Evolutionary conservation across 2,797 vertebrate genomes (phyloP).

Genomic region (Catamblyrhynchus diadema): DNA sequence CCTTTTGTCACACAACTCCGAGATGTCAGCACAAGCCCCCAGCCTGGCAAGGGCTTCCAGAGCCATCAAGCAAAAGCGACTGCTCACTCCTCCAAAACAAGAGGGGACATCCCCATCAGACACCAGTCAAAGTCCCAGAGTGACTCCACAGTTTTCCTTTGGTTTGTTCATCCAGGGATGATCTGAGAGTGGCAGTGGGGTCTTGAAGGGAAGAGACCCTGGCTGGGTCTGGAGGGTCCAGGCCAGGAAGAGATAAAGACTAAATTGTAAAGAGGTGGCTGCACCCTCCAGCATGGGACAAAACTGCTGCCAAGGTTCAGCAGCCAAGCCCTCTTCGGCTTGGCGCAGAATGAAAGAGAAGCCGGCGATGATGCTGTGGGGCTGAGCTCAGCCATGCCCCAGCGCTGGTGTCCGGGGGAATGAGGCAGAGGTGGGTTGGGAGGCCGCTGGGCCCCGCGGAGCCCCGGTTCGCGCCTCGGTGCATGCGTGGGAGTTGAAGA

Average conservation of each 20-base stretch:
- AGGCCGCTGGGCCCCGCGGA: neutral
- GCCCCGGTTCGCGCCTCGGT: constrained; percentile 9
- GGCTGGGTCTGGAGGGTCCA: rapidly evolving
- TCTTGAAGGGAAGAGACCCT: neutral
- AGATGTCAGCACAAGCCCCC: rapidly evolving
- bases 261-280: neutral
- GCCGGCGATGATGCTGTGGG: rapidly evolving
- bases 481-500: constrained; percentile 66
- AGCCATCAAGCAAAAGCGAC: neutral
- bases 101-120: neutral
- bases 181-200: rapidly evolving
- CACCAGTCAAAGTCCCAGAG: neutral
- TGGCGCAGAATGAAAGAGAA: neutral
- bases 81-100: neutral
- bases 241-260: neutral
- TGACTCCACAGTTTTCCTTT: neutral
- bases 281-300: rapidly evolving
- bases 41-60: neutral
- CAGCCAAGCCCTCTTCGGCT: rapidly evolving
- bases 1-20: rapidly evolving
- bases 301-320: rapidly evolving
- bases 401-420: rapidly evolving
- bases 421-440: neutral
- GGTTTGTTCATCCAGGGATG: neutral
- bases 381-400: rapidly evolving